Evolutionary conservation across 1,140 invertebrate genomes (phyloP).

Genomic region (Aphelenchoides besseyi): DNA sequence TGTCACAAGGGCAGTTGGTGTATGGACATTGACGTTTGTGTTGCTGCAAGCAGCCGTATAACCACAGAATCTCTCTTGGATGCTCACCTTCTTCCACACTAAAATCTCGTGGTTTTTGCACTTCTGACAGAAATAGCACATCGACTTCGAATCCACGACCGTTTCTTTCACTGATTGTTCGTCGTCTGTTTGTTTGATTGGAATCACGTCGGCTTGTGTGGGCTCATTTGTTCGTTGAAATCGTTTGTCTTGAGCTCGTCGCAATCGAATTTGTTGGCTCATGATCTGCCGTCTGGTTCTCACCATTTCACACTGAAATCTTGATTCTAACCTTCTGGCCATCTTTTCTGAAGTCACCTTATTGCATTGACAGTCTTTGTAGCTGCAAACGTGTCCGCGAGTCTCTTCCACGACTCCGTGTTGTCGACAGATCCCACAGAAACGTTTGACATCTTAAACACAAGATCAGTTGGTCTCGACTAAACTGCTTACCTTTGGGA

Average conservation of each 20-base stretch:
- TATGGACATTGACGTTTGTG: slow-evolving; percentile 55
- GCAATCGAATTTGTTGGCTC: slow-evolving; percentile 56
- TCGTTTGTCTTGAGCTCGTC: slow-evolving; percentile 58
- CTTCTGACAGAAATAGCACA: slow-evolving; percentile 62
- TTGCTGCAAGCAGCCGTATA: no score
- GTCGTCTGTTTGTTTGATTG: slow-evolving; percentile 16
- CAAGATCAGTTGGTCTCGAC: no score
- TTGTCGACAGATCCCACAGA: slow-evolving; percentile 58
- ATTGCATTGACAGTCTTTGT: slow-evolving; percentile 53
- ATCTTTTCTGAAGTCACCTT: slow-evolving; percentile 48
- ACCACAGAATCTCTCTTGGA: no score
- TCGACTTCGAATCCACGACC: slow-evolving; percentile 38
- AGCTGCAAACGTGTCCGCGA: slow-evolving; percentile 52
- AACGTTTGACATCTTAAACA: slow-evolving; percentile 60
- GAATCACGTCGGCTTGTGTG: slow-evolving; percentile 41
- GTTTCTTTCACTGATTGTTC: slow-evolving; percentile 3
- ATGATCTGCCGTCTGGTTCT: slow-evolving; percentile 53
- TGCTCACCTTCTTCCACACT: no score
- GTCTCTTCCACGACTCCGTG: slow-evolving; percentile 56
- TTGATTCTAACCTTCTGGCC: no score
- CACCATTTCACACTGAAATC: slow-evolving; percentile 58
- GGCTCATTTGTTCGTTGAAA: slow-evolving; percentile 47
- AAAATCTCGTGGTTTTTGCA: slow-evolving; percentile 57
- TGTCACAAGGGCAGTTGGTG: slow-evolving; percentile 48
- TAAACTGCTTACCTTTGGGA: no score